Base-by-base conservation (phyloP, 1,140 invertebrate species). In the Drosophila dunni region DNA sequence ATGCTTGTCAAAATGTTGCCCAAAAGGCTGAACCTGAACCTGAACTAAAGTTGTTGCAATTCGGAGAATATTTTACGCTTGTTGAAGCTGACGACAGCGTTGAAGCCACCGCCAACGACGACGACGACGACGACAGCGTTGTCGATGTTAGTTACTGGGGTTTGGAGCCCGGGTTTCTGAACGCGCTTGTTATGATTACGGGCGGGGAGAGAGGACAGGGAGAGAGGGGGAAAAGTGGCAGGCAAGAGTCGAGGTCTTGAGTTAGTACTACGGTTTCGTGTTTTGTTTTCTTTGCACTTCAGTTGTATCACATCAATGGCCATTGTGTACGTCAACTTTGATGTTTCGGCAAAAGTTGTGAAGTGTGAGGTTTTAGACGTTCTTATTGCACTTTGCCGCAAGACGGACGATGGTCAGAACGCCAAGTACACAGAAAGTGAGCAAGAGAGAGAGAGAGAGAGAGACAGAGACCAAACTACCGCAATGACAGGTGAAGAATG, bases 301-400 rank as follows among this genome's bases (percentile, higher is more conserved):
- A 89, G 75, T 88, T 89, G 84, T 89, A 89, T 89, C 84, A 89
- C 84, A 89, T 89, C 84, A 89, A 89, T 89, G 84, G 84, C 84
- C 84, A 89, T 89, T 89, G 84, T 89, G 84, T 84, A 89, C 85
- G 84, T 89, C 84, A 89, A 89, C 84, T 89, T 89, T 89, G 85
- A 89, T 89, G 84, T 89, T 89, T 89, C 84, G 85, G 80, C 85
- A 78, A 89, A 89, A 90, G 85, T 90, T 88, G 88, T 89, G 85
- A 89, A 89, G 84, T 89, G 84, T 89, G 84, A 89, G 85, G 84
- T 89, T 89, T 89, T 89, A 75, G 84, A 89, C 84, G 84, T 89
- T 88, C 84, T 89, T 88, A 89, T 88, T 88, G 84, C 84, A 88
- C 84, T 88, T 89, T 66, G 79, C 69, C 40, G 42, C 34, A 42